Evolutionary conservation across 2,113 vertebrate species (phyloP).

Genomic region (Chloropsis cyanopogon): DNA sequence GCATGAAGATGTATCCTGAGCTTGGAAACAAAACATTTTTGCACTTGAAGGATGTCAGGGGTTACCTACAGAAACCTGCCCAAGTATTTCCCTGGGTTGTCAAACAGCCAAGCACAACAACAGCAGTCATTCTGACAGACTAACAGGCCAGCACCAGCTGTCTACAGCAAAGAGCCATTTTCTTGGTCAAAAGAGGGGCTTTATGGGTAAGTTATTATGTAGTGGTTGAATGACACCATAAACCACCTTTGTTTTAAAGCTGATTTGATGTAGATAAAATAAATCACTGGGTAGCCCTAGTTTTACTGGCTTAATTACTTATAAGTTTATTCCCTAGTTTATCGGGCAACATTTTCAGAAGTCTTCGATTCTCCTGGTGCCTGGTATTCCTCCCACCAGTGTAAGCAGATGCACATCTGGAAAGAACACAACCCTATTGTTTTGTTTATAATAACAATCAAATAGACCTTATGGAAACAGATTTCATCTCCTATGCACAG

Average conservation of each 20-base stretch:
- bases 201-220: neutral
- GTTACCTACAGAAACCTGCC: neutral
- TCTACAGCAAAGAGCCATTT: neutral
- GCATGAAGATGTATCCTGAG: neutral
- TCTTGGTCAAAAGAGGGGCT: neutral
- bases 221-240: neutral
- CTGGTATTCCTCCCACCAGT: neutral
- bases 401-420: fast-evolving
- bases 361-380: neutral
- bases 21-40: neutral
- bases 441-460: neutral
- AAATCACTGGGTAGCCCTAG: neutral
- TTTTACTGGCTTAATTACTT: neutral
- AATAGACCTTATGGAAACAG: neutral
- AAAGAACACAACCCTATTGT: neutral
- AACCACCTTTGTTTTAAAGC: neutral
- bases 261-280: neutral
- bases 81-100: neutral
- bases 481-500: neutral
- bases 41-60: neutral
- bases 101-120: neutral
- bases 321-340: neutral
- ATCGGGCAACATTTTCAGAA: neutral
- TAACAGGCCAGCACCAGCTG: neutral
- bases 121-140: neutral